Base-by-base conservation (phyloP, 92 coral and sea anemone species). In the Epizoanthus scotinus region DNA sequence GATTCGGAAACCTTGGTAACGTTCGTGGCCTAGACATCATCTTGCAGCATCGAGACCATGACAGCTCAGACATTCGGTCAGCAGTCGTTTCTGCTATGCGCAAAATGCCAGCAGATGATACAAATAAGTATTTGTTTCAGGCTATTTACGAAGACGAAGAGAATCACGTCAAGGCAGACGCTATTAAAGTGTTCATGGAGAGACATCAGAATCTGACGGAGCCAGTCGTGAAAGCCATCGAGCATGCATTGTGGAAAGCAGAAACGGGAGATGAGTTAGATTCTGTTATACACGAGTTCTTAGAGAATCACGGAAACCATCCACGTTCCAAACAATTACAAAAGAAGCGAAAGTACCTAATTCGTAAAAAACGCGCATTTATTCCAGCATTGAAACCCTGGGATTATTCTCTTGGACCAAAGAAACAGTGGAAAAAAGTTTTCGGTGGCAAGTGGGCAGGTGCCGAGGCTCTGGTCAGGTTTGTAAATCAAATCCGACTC, bases 1-100 rank as follows among this genome's bases (percentile, higher is more conserved):
- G 94, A 38, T 86, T 93, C 55, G 98, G 98, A 31, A 93, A 93
- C 79, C 90, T 93, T 5, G 98, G 98, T 44, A 93, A 93, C 47
- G 56, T 64, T 26, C 85, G 88, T 40, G 92, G 91, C 10, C 86
- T 94, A 24, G 74, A 78, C 17, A 59, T 90, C 56, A 88, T 94
- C 71, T 78, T 91, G 15, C 70, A 84, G 54, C 98, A 94, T 71
- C 63, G 87, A 27, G 82, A 94, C 63, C 95, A 94, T 84, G 98
- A 94, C 29, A 83, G 87, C 82, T 91, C 98, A 47, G 93, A 87
- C 28, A 91, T 93, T 34, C 78, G 98, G 13, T 88, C 90, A 83
- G 90, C 94, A 8, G 94, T 89, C 3, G 87, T 94, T 27, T 94
- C 98, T 20, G 91, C 95, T 56, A 74, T 94, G 93, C 90, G 98